Evolutionary conservation across 2,797 vertebrate genomes (phyloP), one percentile per base, ranked within the genome.

Genomic region (Acanthurus leucopareius): DNA sequence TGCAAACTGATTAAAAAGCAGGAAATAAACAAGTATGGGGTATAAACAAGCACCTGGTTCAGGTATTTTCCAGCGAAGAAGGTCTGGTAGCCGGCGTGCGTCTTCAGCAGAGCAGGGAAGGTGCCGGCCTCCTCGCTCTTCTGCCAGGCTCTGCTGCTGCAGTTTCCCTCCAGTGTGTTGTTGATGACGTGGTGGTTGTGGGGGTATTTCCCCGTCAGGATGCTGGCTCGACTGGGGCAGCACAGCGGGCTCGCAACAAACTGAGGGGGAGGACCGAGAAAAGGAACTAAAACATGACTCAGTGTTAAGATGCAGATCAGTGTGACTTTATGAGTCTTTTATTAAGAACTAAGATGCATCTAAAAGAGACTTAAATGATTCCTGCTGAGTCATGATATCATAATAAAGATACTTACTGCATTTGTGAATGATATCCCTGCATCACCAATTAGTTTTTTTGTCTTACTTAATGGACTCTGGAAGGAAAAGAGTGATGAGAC

Each of bases 61-160:
- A 99, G 95, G 73, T 99, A 99, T 77, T 99, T 99, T 70, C 98
- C 98, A 61, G 98, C 97, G 72, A 98, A 99, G 90, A 99, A 99
- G 0, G 98, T 99, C 80, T 98, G 97, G 91, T 99, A 99, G n/a
- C 95, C 95, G 69, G 93, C 95, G 45, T 86, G 48, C 1, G 84
- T 78, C 81, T 93, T 94, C 73, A 99, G 96, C 49, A 99, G 80
- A 0, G 96, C 96, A 2, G 98, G 97, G 84, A 99, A 99, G 3
- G 97, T 96, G 61, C 86, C 70, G 0, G 96, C 94, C 82, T 99
- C 98, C 85, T 99, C 96, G 56, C 95, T 97, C 94, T 99, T 98
- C 94, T 99, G 98, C 98, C 98, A 99, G 2, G 95, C 95, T 38
- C 38, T 90, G 89, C 98, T 99, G 93, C 98, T 99, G 92, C 98